Conservation (phyloP, 1,140 invertebrate species). For the Neodiprion lecontei region DNA sequence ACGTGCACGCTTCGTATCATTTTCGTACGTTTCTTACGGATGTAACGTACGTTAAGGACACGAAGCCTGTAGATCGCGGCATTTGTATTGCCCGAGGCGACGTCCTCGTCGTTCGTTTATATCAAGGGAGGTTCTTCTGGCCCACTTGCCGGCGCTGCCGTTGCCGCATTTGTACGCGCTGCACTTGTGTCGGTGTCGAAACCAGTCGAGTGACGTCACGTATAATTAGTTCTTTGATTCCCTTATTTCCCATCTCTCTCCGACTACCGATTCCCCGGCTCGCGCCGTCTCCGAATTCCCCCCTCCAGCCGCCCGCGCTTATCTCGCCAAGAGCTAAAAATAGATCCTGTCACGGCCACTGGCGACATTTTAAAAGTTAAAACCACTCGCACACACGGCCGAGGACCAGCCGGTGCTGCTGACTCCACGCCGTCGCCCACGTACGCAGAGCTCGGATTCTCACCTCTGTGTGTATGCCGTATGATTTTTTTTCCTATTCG, state of each 20-base stretch:
- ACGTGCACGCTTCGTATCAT: no score
- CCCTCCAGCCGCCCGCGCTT: conserved; percentile 42
- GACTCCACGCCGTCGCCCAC: conserved; percentile 18
- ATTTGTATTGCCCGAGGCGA: not conserved
- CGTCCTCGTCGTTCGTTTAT: not conserved
- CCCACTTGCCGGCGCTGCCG: conserved; percentile 37
- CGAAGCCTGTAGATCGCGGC: not conserved
- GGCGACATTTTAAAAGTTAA: conserved; percentile 60
- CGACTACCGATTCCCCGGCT: conserved; percentile 19
- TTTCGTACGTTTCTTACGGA: not conserved
- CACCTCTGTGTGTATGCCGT: not conserved
- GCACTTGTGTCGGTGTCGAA: conserved; percentile 40
- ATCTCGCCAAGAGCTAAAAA: conserved; percentile 58
- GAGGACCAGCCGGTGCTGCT: conserved; percentile 24
- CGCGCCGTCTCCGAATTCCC: conserved; percentile 22
- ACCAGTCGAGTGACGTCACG: conserved; percentile 57
- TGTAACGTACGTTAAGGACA: not conserved
- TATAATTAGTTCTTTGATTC: conserved; percentile 58
- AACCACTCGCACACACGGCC: conserved; percentile 34
- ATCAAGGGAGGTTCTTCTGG: conserved; percentile 22
- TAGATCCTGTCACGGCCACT: conserved; percentile 60
- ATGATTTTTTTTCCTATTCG: no score
- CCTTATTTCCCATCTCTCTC: conserved; percentile 29
- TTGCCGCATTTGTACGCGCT: conserved; percentile 8
- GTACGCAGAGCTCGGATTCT: conserved; percentile 16